phyloP scores from a whole-genome alignment of 2,797 vertebrate genomes.

The Leuciscus waleckii region DNA sequence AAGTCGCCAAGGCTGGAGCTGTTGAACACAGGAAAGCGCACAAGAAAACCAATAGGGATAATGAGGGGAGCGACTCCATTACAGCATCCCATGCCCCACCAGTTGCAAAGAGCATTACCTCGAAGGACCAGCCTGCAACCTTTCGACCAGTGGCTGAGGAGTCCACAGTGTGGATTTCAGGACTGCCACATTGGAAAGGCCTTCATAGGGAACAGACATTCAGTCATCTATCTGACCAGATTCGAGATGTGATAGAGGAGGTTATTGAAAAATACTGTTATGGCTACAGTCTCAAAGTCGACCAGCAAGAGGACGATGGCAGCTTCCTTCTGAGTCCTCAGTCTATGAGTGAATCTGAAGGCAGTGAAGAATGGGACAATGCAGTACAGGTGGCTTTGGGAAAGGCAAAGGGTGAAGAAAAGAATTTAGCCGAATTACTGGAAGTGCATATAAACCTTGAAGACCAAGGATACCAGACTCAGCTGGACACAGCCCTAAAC shows the following conservation, averaged over 20 bases:
- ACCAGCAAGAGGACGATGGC: constrained; percentile 72
- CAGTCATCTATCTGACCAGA: constrained; percentile 64
- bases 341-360: constrained; percentile 77
- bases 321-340: constrained; percentile 77
- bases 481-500: constrained; percentile 77
- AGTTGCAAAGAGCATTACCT: constrained; percentile 50
- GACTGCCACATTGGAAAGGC: constrained; percentile 58
- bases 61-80: constrained; percentile 65
- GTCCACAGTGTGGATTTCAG: constrained; percentile 58
- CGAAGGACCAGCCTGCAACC: constrained; percentile 45
- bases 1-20: not conserved
- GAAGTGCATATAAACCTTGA: constrained; percentile 79
- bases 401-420: constrained; percentile 65
- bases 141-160: constrained; percentile 62
- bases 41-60: constrained; percentile 76
- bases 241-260: constrained; percentile 81
- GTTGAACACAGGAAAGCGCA: constrained; percentile 76
- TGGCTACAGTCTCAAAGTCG: constrained; percentile 60
- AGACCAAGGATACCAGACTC: constrained; percentile 80
- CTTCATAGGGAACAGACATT: constrained; percentile 60
- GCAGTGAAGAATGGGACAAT: constrained; percentile 83
- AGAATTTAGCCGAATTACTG: constrained; percentile 77
- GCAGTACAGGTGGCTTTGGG: constrained; percentile 73
- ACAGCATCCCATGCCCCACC: constrained; percentile 41
- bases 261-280: constrained; percentile 83